phyloP scores from a whole-genome alignment of 1,140 invertebrate species.

The Metopolophium dirhodum region DNA sequence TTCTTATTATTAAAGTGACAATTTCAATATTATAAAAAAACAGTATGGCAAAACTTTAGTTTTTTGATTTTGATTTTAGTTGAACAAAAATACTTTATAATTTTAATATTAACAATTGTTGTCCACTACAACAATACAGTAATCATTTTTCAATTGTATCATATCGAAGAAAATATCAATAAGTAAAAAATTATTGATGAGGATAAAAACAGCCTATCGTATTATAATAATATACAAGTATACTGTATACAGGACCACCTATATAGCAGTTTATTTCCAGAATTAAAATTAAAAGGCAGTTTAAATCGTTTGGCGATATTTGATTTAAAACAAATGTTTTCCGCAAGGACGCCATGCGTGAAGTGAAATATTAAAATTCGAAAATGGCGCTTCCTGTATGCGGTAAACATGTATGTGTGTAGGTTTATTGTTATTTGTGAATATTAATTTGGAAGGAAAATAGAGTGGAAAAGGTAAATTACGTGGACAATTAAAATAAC shows the following conservation, averaged over 20 bases:
- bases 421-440: neutral
- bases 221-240: neutral
- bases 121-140: neutral
- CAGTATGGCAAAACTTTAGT: neutral
- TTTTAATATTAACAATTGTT: neutral
- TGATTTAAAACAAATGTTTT: slow-evolving; percentile 5
- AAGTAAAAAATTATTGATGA: neutral
- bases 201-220: neutral
- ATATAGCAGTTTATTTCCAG: neutral
- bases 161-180: neutral
- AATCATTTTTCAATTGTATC: neutral
- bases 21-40: neutral
- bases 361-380: neutral
- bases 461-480: neutral
- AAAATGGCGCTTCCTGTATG: neutral
- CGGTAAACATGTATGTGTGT: neutral
- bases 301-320: neutral
- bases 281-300: neutral
- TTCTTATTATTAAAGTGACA: neutral
- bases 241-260: neutral
- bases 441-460: neutral
- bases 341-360: neutral
- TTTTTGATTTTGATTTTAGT: neutral
- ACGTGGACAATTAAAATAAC: neutral
- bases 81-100: neutral